Base-by-base conservation (phyloP, 2,888 invertebrate genomes). In the Drosophila fulvimacula region DNA sequence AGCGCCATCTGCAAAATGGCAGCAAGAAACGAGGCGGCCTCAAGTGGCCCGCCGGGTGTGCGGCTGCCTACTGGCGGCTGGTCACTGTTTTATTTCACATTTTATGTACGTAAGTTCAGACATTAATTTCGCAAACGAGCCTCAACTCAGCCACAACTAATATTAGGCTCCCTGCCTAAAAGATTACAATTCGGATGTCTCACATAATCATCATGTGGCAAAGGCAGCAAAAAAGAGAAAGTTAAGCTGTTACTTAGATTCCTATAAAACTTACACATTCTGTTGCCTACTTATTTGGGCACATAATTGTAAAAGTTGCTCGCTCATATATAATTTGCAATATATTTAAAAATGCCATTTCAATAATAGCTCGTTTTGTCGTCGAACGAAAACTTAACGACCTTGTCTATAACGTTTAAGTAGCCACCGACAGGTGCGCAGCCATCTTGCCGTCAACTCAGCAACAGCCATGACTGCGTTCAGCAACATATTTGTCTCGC, bases 21-120 rank as follows among this genome's bases (percentile, higher is more conserved):
- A 24, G 21, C 39, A 36, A 52, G 27, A 41, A 38, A 17, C 21
- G 49, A n/a, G 46, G 9, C 46, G n/a, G n/a, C 24, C 27, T 46
- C 46, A 46, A 46, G 46, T 27, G 46, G 21, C 49, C 46, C 30
- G 17, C 15, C 34, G 61, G 51, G 32, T 44, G 15, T 46, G 21
- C 58, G 38, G 48, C 59, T 30, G 27, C 6, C 27, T n/a, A n/a
- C n/a, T 30, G 27, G 6, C 27, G 27, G 27, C 27, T 77, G 81
- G 77, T 68, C 77, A 81, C 59, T 69, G 61, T 86, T 76, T 73
- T 80, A 76, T 76, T 82, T 56, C 64, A 24, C 66, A 66, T 67
- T 76, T 82, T 71, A 79, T 64, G 76, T 76, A 42, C 68, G 48
- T 63, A 67, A 72, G 52, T 73, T 72, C 42, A 63, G 57, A 70